Evolutionary conservation across 2,113 vertebrate genomes (phyloP).

Genomic region (Elephantulus edwardii): DNA sequence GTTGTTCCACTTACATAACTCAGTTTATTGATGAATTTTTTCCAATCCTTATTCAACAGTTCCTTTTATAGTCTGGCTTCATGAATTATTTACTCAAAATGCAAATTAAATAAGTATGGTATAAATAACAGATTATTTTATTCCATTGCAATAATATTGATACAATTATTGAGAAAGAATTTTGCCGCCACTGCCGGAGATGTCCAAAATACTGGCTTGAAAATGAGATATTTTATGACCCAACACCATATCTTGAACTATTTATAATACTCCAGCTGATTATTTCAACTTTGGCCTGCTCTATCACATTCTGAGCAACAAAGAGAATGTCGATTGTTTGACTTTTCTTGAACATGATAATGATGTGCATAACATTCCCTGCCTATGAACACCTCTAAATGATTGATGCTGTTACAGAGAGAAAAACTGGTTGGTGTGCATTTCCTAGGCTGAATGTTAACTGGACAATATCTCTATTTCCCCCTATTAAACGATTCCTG

Average conservation of each 20-base stretch:
- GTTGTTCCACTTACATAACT: too few species aligned
- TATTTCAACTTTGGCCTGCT: neutral
- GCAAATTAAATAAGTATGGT: too few species aligned
- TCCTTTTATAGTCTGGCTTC: too few species aligned
- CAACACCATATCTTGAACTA: neutral
- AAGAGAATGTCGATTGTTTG: neutral
- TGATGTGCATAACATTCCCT: neutral
- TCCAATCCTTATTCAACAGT: too few species aligned
- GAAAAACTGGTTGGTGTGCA: neutral
- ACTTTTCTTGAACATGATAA: conserved; percentile 31
- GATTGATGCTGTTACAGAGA: neutral
- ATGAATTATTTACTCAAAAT: too few species aligned
- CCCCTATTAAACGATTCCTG: neutral
- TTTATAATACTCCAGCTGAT: neutral
- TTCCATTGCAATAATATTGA: neutral
- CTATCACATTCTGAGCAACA: neutral
- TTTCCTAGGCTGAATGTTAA: conserved; percentile 35
- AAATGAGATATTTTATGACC: neutral
- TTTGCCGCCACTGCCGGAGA: neutral
- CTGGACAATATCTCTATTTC: neutral
- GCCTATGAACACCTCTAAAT: conserved; percentile 22
- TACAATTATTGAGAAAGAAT: neutral
- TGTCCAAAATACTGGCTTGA: neutral
- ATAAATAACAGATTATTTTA: neutral
- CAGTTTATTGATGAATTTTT: too few species aligned